Percentiles rank a stretch among this genome's conserved stretches.
Evolutionary conservation across 2,113 vertebrate species (phyloP).

Genomic region (Myotis davidii): DNA sequence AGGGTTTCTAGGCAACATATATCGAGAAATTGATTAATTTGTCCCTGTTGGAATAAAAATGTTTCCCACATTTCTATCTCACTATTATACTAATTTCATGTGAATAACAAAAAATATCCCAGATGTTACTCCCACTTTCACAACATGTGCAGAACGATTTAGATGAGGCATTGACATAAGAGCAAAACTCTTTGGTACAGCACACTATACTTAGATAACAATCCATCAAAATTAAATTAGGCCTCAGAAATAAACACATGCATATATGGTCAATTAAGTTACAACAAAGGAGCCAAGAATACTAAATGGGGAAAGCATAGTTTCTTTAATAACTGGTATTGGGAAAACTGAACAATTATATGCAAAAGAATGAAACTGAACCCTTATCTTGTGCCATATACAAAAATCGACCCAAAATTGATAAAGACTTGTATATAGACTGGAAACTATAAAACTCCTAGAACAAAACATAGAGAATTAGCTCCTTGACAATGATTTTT

Average conservation of each 20-base stretch:
- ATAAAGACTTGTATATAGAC: not conserved
- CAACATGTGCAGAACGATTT: conserved; percentile 10
- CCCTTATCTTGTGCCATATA: not conserved
- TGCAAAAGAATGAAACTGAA: not conserved
- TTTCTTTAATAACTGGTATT: not conserved
- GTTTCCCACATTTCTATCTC: conserved; percentile 24
- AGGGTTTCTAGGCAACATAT: not conserved
- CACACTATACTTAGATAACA: conserved; percentile 19
- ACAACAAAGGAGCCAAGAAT: not conserved
- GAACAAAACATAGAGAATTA: not conserved
- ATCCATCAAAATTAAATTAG: conserved; percentile 61
- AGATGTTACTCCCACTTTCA: conserved; percentile 44
- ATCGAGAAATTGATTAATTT: conserved; percentile 53
- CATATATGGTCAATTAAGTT: not conserved
- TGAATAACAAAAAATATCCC: conserved; percentile 43
- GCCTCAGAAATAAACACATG: not conserved
- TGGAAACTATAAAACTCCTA: not conserved
- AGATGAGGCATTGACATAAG: not conserved
- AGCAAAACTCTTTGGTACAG: conserved; percentile 18
- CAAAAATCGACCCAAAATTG: not conserved
- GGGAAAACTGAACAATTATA: not conserved
- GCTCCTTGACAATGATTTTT: not conserved
- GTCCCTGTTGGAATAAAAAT: not conserved
- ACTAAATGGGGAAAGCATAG: not conserved
- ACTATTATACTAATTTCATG: not conserved